Evolutionary conservation across 2,888 invertebrate genomes (phyloP), one percentile per base, ranked within the genome.

Genomic region (Amblyjoppa proteus): DNA sequence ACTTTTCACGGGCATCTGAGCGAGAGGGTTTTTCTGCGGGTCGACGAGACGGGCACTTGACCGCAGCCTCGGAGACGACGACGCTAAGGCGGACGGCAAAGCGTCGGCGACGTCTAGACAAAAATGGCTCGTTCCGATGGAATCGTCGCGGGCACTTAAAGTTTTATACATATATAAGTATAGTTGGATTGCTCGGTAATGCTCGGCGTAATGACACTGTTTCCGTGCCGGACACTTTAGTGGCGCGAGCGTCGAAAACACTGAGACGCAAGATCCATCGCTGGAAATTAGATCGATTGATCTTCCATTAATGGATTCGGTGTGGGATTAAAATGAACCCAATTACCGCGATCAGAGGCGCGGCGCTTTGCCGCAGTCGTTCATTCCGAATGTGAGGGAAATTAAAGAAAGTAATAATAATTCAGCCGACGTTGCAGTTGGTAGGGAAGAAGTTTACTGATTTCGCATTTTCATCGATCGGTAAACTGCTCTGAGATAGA

Each of bases 71-170:
- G 45, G 45, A 49, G 45, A 49, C 45, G 25, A 31, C 64, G 64
- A 5, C 34, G 6, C 31, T 4, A 11, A 4, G 16, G 3, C 16
- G 45, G 45, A 49, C 45, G 45, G 16, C 45, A 49, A 49, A 31
- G 51, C 71, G 71, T 20, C 71, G n/a, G n/a, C 25, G 56, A 38
- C 38, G 38, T 73, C 71, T 56, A 73, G 71, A 73, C 71, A n/a
- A 56, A 56, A 73, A 73, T 56, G 13, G 53, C 31, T 13, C 20
- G 45, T 49, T 16, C 3, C 13, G 45, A 49, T 56, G 51, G 38
- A 56, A 20, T n/a, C 16, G 45, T 56, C 34, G 56, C 25, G 56
- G 2, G 20, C 56, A 11, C 20, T 38, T 56, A 25, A 11, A 73
- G 56, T 20, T 20, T 16, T 49, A 49, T 49, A 16, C 16, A 16